These are phyloP conservation scores for Zeuzera pyrina DNA, from an alignment of 2,888 invertebrate genomes.

Conservation along the genomic window DNA sequence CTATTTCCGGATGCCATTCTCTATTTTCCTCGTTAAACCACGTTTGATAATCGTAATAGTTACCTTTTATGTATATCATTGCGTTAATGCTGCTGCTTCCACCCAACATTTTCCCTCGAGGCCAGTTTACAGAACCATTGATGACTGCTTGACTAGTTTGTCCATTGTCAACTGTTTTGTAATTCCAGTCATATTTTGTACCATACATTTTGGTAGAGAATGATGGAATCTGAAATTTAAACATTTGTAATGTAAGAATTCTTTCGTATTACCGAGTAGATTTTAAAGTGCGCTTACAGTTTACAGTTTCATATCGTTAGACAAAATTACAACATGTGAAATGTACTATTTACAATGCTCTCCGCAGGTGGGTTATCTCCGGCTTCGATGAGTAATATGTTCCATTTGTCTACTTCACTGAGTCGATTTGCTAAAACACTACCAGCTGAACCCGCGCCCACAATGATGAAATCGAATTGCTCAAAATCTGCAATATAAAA, in stretches of 20 bases:
- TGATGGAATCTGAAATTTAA: constrained; percentile 15
- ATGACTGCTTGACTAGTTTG: constrained; percentile 77
- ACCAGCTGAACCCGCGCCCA: constrained; percentile 32
- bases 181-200: constrained; percentile 82
- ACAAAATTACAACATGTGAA: not conserved
- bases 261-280: too few relatives aligned
- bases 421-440: constrained; percentile 30
- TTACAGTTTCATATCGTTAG: too few relatives aligned
- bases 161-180: constrained; percentile 83
- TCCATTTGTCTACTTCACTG: constrained; percentile 26
- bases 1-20: constrained; percentile 71
- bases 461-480: constrained; percentile 29
- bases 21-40: constrained; percentile 69
- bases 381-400: constrained; percentile 28
- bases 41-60: constrained; percentile 53
- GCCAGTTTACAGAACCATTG: constrained; percentile 50
- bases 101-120: constrained; percentile 76
- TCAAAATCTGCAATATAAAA: constrained; percentile 20
- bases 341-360: constrained; percentile 17
- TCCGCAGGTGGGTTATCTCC: constrained; percentile 25
- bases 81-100: constrained; percentile 71
- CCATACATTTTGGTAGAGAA: constrained; percentile 23
- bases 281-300: too few relatives aligned
- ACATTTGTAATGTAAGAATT: too few relatives aligned
- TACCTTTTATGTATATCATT: constrained; percentile 72